Percentiles rank a stretch among this genome's conserved stretches.
phyloP scores from a whole-genome alignment of 2,797 vertebrate species.

The Sebastes ruberrimus region DNA sequence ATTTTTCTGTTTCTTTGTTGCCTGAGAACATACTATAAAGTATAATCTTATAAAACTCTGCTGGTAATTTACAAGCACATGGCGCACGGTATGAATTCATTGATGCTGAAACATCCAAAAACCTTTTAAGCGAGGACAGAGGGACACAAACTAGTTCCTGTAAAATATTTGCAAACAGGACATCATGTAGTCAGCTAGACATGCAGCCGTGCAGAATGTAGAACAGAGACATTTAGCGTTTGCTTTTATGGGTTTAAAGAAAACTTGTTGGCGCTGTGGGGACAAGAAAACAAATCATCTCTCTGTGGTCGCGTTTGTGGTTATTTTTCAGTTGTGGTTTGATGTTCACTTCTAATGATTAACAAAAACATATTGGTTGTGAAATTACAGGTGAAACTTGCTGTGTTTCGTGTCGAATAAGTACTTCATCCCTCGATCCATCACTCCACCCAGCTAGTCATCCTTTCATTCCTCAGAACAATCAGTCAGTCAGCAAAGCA shows the following conservation, averaged over 20 bases:
- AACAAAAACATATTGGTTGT: background rate
- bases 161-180: background rate
- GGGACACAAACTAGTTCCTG: background rate
- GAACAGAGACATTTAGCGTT: background rate
- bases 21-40: background rate
- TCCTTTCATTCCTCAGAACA: conserved; percentile 23
- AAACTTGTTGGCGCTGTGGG: background rate
- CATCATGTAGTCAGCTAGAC: background rate
- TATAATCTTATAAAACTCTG: background rate
- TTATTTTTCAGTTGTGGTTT: background rate
- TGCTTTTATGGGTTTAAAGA: background rate
- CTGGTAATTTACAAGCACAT: background rate
- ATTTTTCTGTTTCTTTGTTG: background rate
- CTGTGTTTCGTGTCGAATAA: background rate
- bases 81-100: background rate
- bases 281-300: background rate
- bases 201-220: background rate
- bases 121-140: background rate
- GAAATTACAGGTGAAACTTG: conserved; percentile 9
- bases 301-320: background rate
- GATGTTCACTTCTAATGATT: background rate
- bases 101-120: background rate
- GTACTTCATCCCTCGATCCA: background rate
- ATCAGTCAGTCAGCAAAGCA: conserved; percentile 57
- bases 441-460: conserved; percentile 5